phyloP scores from a whole-genome alignment of 2,888 invertebrate genomes.

The Alloplasta piceator region DNA sequence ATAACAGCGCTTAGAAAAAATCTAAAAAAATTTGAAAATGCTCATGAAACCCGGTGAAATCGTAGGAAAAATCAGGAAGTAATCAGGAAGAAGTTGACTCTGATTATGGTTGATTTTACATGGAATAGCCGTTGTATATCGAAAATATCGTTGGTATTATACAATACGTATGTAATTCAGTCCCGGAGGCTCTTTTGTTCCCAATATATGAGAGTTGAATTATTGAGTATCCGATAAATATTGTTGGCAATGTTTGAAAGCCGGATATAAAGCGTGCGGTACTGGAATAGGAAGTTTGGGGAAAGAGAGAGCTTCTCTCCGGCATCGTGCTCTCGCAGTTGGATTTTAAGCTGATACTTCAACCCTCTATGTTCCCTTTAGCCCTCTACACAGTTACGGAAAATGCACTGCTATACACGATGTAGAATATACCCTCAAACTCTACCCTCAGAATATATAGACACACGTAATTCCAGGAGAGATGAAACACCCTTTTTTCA shows the following conservation, averaged over 20 bases:
- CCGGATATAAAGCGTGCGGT: conserved; percentile 60
- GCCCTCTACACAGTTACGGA: conserved; percentile 25
- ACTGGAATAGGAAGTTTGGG: conserved; percentile 13
- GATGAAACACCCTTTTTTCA: too few species aligned
- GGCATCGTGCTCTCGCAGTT: conserved; percentile 32
- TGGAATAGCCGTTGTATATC: too few species aligned
- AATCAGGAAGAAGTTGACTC: too few species aligned
- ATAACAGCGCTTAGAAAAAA: too few species aligned
- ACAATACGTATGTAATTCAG: not conserved
- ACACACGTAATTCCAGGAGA: not conserved
- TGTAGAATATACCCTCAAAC: not conserved
- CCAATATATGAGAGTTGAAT: conserved; percentile 52
- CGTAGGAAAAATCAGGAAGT: not conserved
- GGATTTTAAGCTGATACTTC: conserved; percentile 39
- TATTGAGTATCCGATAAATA: conserved; percentile 61
- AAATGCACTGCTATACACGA: conserved; percentile 31
- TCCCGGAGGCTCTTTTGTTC: conserved; percentile 39
- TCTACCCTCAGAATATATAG: not conserved
- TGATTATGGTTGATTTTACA: too few species aligned
- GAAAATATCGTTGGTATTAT: too few species aligned
- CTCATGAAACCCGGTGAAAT: too few species aligned
- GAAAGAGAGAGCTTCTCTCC: conserved; percentile 47
- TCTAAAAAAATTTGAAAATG: too few species aligned
- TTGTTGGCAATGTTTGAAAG: conserved; percentile 62
- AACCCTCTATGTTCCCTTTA: conserved; percentile 5